phyloP scores from a whole-genome alignment of 2,888 invertebrate genomes.

The Limnephilus lunatus region DNA sequence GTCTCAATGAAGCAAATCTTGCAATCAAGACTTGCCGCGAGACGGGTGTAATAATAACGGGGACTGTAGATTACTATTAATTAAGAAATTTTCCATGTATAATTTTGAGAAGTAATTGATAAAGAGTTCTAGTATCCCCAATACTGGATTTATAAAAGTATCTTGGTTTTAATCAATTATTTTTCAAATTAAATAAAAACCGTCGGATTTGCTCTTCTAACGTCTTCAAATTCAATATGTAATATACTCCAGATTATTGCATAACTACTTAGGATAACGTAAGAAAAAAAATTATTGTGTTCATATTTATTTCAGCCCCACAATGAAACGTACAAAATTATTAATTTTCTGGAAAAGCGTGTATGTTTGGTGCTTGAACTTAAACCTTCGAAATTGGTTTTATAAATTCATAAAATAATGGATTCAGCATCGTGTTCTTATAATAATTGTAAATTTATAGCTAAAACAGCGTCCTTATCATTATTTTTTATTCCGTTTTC shows the following conservation, averaged over 20 bases:
- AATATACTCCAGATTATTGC: background rate
- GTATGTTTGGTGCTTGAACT: background rate
- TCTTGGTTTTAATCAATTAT: background rate
- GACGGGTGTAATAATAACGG: background rate
- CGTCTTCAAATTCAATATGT: too few species aligned
- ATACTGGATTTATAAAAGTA: background rate
- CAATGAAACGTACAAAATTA: background rate
- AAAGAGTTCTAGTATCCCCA: too few species aligned
- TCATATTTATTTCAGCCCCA: background rate
- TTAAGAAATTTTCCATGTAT: background rate
- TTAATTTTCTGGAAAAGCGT: background rate
- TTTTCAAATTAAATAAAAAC: too few species aligned
- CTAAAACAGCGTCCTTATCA: background rate
- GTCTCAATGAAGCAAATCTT: background rate
- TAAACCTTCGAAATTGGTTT: background rate
- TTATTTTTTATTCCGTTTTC: background rate
- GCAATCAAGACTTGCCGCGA: background rate
- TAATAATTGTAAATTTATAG: background rate
- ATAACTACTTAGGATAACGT: background rate
- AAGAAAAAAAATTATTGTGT: background rate
- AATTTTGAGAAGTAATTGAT: background rate
- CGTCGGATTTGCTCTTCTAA: too few species aligned
- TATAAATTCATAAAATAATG: background rate
- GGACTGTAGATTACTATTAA: background rate
- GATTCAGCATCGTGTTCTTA: background rate